These are phyloP conservation scores for Nasonia giraulti DNA, from an alignment of 1,140 invertebrate genomes.

Conservation along the genomic window DNA sequence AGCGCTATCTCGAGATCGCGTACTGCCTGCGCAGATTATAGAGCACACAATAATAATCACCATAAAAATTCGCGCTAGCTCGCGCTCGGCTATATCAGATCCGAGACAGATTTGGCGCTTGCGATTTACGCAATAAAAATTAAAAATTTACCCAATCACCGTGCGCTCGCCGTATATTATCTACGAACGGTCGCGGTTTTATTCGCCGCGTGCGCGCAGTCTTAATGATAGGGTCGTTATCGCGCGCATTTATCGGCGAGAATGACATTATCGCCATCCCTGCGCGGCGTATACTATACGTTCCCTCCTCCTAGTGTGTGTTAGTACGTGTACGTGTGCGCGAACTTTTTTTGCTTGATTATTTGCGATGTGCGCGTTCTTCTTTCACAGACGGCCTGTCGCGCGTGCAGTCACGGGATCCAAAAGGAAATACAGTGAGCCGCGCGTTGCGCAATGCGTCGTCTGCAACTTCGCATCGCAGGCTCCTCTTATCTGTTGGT, in stretches of 20 bases:
- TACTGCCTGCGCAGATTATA: slow-evolving; percentile 13
- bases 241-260: slow-evolving; percentile 30
- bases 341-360: background rate
- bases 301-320: background rate
- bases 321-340: background rate
- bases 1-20: slow-evolving; percentile 41
- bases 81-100: slow-evolving; percentile 11
- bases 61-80: slow-evolving; percentile 22
- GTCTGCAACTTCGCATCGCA: background rate
- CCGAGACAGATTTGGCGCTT: slow-evolving; percentile 24
- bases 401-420: background rate
- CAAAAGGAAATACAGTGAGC: background rate
- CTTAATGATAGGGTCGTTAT: slow-evolving; percentile 43
- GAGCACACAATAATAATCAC: slow-evolving; percentile 39
- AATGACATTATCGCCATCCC: slow-evolving; percentile 26
- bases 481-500: background rate
- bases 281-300: background rate
- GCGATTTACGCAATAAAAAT: slow-evolving; percentile 44
- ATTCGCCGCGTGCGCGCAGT: background rate
- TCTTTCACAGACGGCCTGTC: background rate
- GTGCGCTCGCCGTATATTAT: background rate
- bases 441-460: background rate
- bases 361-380: background rate
- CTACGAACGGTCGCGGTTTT: background rate
- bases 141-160: slow-evolving; percentile 46